Base-by-base conservation (phyloP, 1,140 invertebrate species). In the Calycopis cecrops region DNA sequence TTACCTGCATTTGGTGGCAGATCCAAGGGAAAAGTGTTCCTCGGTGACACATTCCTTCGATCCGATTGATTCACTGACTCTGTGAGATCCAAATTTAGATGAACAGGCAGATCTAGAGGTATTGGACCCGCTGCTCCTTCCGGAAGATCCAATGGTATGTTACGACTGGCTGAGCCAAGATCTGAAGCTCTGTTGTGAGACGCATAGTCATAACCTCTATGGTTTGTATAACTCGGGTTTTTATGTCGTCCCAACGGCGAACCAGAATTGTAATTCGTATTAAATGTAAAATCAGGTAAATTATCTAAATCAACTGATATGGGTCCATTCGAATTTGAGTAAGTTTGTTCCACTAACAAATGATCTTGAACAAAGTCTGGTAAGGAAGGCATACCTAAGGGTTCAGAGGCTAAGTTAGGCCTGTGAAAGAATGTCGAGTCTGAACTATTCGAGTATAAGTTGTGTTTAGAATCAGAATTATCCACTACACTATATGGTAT, bases 331-430 rank as follows among this genome's bases (percentile, higher is more conserved):
- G 79, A 80, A 55, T 84, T 85, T 40, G 85, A 80, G 74, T 90
- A 91, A 58, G 89, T 89, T 61, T 91, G 90, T 71, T 92, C 91
- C 34, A 92, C 86, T 57, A 88, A 60, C 65, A 92, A 86, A 73
- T 92, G 91, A 74, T 92, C 91, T 69, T 92, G 91, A 21, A 92
- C 91, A 80, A 92, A 92, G 76, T 92, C 91, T 0, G 91, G 91
- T 52, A 92, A 70, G 8, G 89, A 88, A 0, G 87, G 87, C 76
- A 88, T 85, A 14, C 86, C 86, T 53, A 83, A 54, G n/a, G 84
- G 78, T 55, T 87, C 87, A 1, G 75, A 80, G 11, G 81, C 79
- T 61, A 85, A 56, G 54, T 83, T 83, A 37, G 80, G 81, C 64
- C 80, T 73, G 57, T 79, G 79, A 62, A 81, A 84, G 53, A 80